Conservation (phyloP, 2,888 invertebrate genomes). For the Drosophila testacea region DNA sequence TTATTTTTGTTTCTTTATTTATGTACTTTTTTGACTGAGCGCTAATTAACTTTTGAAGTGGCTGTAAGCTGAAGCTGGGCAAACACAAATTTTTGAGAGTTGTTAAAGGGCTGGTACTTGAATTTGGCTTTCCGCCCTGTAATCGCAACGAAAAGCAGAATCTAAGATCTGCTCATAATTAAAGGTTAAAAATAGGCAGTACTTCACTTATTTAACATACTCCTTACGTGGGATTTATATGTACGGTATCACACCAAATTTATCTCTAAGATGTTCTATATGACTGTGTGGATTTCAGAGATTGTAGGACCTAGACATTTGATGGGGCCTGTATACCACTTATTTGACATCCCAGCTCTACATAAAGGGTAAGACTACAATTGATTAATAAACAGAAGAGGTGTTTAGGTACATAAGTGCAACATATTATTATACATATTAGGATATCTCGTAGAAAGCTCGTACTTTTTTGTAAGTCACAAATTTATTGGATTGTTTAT, state of each 20-base stretch:
- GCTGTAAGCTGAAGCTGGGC: neutral
- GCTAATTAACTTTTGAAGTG: constrained; percentile 43
- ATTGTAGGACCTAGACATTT: neutral
- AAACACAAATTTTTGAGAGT: constrained; percentile 14
- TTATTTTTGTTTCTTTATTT: neutral
- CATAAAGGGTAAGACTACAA: too few relatives aligned
- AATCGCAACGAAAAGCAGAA: constrained; percentile 1
- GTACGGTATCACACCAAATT: too few relatives aligned
- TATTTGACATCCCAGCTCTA: too few relatives aligned
- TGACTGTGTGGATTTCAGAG: neutral
- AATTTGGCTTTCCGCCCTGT: neutral
- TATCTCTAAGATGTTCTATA: too few relatives aligned
- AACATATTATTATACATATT: too few relatives aligned
- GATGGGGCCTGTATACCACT: too few relatives aligned
- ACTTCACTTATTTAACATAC: too few relatives aligned
- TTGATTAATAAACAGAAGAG: neutral
- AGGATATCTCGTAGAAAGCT: neutral
- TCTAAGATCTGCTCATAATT: neutral
- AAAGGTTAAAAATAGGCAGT: too few relatives aligned
- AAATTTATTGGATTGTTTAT: neutral
- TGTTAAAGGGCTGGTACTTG: constrained; percentile 6
- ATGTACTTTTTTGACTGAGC: constrained; percentile 17
- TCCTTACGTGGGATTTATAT: too few relatives aligned
- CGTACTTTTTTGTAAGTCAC: too few relatives aligned
- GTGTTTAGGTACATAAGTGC: neutral